Conservation (phyloP, 2,888 invertebrate species). For the Ceraclea dissimilis region DNA sequence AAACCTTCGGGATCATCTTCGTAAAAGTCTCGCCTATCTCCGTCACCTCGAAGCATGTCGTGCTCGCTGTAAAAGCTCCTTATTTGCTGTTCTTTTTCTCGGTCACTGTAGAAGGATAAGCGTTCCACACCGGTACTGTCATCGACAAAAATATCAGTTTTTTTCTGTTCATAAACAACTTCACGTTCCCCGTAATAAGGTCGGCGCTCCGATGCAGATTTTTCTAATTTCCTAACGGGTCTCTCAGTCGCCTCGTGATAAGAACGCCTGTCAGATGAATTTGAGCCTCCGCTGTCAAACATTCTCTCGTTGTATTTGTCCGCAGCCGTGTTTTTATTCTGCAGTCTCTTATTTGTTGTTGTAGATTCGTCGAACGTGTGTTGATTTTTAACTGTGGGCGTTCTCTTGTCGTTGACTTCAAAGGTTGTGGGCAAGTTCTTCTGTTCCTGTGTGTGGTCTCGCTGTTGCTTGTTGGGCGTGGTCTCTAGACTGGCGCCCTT, state of each 20-base stretch:
- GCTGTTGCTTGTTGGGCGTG: constrained; percentile 26
- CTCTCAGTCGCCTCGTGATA: background rate
- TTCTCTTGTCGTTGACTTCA: background rate
- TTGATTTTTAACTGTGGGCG: background rate
- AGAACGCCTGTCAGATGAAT: background rate
- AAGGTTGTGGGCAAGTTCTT: background rate
- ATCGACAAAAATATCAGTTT: constrained; percentile 25
- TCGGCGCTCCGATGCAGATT: constrained; percentile 37
- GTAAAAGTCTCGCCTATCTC: constrained; percentile 12
- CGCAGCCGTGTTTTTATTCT: background rate
- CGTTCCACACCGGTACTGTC: constrained; percentile 20
- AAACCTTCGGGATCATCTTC: constrained; percentile 12
- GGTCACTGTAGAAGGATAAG: constrained; percentile 20
- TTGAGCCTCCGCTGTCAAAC: constrained; percentile 7
- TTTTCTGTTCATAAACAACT: constrained; percentile 27
- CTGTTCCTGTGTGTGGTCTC: background rate
- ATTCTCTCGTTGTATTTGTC: constrained; percentile 2
- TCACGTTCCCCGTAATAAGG: constrained; percentile 31
- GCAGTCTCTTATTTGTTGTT: background rate
- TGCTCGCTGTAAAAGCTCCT: constrained; percentile 15
- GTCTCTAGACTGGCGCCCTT: constrained; percentile 26
- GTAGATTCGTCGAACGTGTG: constrained; percentile 3
- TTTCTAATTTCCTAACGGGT: constrained; percentile 26
- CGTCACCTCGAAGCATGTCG: constrained; percentile 9
- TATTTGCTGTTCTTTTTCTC: constrained; percentile 14